These are phyloP conservation scores for Girardinus metallicus DNA, from an alignment of 2,797 vertebrate genomes.

Conservation along the genomic window DNA sequence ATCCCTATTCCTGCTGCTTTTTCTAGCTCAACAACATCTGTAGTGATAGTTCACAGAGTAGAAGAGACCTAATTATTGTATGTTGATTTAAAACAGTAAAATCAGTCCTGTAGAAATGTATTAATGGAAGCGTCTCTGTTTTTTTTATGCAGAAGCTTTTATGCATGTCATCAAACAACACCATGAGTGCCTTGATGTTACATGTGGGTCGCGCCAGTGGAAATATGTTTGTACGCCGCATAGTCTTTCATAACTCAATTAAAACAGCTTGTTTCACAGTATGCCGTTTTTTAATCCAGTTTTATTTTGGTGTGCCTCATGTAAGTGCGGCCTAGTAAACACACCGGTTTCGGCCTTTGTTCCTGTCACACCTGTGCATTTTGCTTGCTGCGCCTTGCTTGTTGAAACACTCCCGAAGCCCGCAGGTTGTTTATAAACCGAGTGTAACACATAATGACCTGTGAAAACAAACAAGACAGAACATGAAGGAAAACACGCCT, in stretches of 20 bases:
- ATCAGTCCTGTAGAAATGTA: not conserved
- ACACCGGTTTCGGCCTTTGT: slow-evolving; percentile 52
- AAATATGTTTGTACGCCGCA: slow-evolving; percentile 23
- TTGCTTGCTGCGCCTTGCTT: slow-evolving; percentile 30
- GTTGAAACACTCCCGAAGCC: slow-evolving; percentile 40
- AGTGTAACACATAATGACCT: slow-evolving; percentile 17
- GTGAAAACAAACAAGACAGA: slow-evolving; percentile 4
- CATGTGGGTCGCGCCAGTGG: slow-evolving; percentile 26
- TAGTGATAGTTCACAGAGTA: slow-evolving; percentile 19
- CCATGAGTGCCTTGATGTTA: slow-evolving; percentile 10
- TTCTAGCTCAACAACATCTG: slow-evolving; percentile 13
- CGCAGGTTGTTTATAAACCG: slow-evolving; percentile 25
- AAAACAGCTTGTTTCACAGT: slow-evolving; percentile 3
- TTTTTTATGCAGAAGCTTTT: slow-evolving; percentile 35
- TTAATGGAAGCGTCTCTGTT: not conserved
- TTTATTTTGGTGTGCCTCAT: slow-evolving; percentile 33
- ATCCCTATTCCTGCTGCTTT: slow-evolving; percentile 21
- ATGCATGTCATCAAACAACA: slow-evolving; percentile 30
- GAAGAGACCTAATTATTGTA: slow-evolving; percentile 10
- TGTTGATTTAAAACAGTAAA: slow-evolving; percentile 13
- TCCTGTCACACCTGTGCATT: slow-evolving; percentile 59
- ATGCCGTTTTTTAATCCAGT: not conserved
- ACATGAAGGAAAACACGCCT: not conserved
- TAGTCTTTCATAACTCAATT: slow-evolving; percentile 17
- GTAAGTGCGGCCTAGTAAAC: slow-evolving; percentile 37